These are phyloP conservation scores for Cephalopholis sonnerati DNA, from an alignment of 2,113 vertebrate genomes.

Conservation along the genomic window DNA sequence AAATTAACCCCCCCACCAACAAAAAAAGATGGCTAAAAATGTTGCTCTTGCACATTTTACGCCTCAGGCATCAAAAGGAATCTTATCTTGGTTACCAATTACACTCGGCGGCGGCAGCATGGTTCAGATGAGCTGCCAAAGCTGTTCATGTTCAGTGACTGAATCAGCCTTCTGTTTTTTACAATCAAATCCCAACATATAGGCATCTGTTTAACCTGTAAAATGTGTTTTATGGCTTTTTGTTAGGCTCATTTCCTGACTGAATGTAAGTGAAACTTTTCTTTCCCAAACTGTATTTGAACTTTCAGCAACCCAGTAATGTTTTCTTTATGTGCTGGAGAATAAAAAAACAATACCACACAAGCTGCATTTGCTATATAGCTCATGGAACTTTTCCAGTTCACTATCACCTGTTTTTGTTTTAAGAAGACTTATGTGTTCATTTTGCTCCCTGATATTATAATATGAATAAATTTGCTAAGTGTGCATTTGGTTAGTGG, in stretches of 20 bases:
- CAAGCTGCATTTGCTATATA: neutral
- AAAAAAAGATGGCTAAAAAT: conserved; percentile 31
- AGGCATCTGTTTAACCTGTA: conserved; percentile 7
- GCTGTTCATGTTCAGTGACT: conserved; percentile 9
- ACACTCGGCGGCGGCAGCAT: conserved; percentile 29
- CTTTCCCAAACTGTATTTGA: conserved; percentile 3
- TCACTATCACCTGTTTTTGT: neutral
- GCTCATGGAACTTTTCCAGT: neutral
- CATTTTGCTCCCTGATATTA: conserved; percentile 9
- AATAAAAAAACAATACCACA: neutral
- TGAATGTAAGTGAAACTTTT: neutral
- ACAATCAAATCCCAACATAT: conserved; percentile 2
- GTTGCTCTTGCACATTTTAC: conserved; percentile 41
- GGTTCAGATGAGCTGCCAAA: conserved; percentile 59
- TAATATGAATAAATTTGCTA: neutral
- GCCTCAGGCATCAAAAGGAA: conserved; percentile 59
- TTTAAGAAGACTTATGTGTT: neutral
- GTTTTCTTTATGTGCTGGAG: neutral
- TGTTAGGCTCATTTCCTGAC: neutral
- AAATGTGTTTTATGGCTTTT: neutral
- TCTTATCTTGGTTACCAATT: conserved; percentile 46
- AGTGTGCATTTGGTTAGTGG: conserved; percentile 8
- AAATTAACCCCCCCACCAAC: neutral
- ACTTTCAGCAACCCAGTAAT: neutral
- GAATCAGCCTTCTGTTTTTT: conserved; percentile 22